Evolutionary conservation across 2,797 vertebrate species (phyloP), one percentile per base, ranked within the genome.

Genomic region (Bradypus variegatus): DNA sequence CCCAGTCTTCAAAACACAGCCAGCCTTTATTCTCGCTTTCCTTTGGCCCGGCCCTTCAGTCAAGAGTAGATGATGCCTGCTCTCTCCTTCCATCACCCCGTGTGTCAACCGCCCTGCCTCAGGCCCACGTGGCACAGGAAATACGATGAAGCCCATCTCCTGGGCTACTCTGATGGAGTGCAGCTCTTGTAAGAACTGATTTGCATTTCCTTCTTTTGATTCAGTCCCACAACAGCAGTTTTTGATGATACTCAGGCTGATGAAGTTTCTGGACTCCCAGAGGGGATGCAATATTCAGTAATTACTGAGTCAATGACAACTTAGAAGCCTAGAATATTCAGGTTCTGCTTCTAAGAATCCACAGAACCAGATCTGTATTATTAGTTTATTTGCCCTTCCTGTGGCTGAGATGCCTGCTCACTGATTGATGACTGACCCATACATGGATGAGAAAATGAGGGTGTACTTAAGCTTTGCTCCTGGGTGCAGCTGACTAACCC

Each of bases 391-490:
- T 16, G 21, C 23, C 11, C 53, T 55, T 33, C 77, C 84, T 15
- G 3, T 23, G 58, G 77, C 67, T 15, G n/a, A 55, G 45, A n/a
- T 14, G 9, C n/a, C 6, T 23, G 36, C 5, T 75, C 12, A 3
- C 8, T 29, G 58, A 58, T 2, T 19, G 18, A n/a, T 1, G 8
- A 11, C 29, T 13, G 19, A 23, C 6, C 16, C 21, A 8, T 14
- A 14, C 18, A 9, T 4, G 5, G 1, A 10, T 3, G 38, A 6
- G 38, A 25, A 31, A 1, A 8, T 23, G 36, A 55, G 18, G 21
- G 29, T 18, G 2, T 8, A 8, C 2, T 38, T 16, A 27, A 3
- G 70, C 21, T 12, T 53, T 14, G n/a, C 31, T 65, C 48, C 4
- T 16, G 58, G 45, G 8, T 10, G 16, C 31, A 33, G 41, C 16